phyloP scores from a whole-genome alignment of 2,113 vertebrate genomes.

The Lanius collurio region DNA sequence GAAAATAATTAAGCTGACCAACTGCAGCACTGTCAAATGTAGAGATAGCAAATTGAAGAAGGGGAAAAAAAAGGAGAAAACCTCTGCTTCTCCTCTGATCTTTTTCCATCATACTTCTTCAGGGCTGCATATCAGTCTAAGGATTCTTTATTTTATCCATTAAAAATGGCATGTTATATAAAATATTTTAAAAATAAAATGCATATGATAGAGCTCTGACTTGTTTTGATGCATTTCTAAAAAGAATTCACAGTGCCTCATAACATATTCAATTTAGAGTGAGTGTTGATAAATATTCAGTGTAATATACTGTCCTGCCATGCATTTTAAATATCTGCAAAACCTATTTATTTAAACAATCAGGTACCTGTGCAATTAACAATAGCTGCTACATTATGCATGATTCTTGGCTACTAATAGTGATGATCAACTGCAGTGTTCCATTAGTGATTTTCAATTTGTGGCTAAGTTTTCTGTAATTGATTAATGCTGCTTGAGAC shows the following conservation, averaged over 20 bases:
- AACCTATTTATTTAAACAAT: constrained; percentile 14
- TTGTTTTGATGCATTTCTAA: not conserved
- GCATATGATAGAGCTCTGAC: not conserved
- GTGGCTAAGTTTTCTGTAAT: not conserved
- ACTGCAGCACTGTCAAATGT: not conserved
- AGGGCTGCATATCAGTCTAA: not conserved
- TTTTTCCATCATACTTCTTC: not conserved
- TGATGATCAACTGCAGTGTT: not conserved
- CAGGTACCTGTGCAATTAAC: not conserved
- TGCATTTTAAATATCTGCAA: constrained; percentile 12
- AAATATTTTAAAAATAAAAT: not conserved
- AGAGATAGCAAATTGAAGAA: not conserved
- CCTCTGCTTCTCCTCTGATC: not conserved
- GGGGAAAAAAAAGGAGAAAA: not conserved
- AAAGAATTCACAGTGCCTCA: not conserved
- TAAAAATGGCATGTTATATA: not conserved
- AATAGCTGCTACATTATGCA: constrained; percentile 13
- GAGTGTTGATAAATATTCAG: not conserved
- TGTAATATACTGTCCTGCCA: not conserved
- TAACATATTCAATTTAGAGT: not conserved
- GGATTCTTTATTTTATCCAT: not conserved
- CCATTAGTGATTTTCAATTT: constrained; percentile 28
- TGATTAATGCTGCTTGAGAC: not conserved
- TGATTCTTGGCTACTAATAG: not conserved
- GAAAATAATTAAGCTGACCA: not conserved